Evolutionary conservation across 2,888 invertebrate genomes (phyloP).

Genomic region (Trichacis sp.): DNA sequence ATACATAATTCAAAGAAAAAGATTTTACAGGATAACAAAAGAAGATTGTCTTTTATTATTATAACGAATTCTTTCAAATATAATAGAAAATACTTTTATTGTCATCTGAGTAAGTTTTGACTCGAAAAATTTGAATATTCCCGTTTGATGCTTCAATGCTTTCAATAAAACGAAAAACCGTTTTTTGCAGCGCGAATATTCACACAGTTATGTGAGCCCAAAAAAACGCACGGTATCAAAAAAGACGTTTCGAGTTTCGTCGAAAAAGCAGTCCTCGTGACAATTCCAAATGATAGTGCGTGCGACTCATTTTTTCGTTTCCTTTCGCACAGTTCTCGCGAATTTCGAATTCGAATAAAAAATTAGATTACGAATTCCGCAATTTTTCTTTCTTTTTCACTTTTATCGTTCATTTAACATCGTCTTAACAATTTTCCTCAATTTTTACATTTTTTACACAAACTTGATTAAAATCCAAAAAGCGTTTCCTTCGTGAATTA

Average conservation of each 20-base stretch:
- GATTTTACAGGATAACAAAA: too few relatives aligned
- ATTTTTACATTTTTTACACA: neutral
- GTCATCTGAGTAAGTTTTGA: too few relatives aligned
- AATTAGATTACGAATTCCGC: neutral
- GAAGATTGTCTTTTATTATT: too few relatives aligned
- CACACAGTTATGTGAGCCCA: slow-evolving; percentile 17
- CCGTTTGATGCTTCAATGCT: too few relatives aligned
- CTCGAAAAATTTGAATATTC: too few relatives aligned
- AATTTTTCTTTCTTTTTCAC: neutral
- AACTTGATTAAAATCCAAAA: neutral
- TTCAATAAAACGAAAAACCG: too few relatives aligned
- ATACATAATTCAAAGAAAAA: too few relatives aligned
- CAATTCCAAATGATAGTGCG: slow-evolving; percentile 24
- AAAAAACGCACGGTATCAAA: slow-evolving; percentile 26
- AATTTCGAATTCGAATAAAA: neutral
- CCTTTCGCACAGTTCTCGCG: neutral
- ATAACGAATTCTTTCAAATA: too few relatives aligned
- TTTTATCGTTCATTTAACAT: neutral
- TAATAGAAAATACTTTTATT: too few relatives aligned
- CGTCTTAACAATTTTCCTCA: too few relatives aligned
- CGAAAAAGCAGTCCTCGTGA: slow-evolving; percentile 22
- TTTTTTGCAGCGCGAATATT: too few relatives aligned
- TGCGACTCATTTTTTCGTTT: slow-evolving; percentile 15
- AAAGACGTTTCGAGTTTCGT: slow-evolving; percentile 33
- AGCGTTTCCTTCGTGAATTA: neutral